A percentile compares a stretch with the other conserved stretches of the same genome.
phyloP scores from a whole-genome alignment of 2,888 invertebrate genomes.

The Caenorhabditis becei region DNA sequence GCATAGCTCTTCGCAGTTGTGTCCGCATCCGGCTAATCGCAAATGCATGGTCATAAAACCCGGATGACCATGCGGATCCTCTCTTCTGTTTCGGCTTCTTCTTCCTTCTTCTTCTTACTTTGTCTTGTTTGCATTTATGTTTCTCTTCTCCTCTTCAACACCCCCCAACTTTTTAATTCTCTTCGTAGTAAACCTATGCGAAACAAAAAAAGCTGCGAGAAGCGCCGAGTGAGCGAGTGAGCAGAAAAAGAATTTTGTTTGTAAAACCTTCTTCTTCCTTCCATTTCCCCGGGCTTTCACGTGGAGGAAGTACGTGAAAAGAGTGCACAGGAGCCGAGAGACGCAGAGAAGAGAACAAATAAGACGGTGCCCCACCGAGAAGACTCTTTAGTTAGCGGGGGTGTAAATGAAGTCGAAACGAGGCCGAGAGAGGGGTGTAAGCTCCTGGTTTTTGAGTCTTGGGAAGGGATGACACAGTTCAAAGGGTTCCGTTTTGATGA shows the following conservation, averaged over 20 bases:
- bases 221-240: neutral
- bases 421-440: neutral
- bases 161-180: neutral
- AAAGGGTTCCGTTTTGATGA: conserved; percentile 25
- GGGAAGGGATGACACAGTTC: neutral
- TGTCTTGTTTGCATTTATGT: conserved; percentile 18
- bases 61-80: conserved; percentile 28
- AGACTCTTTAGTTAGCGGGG: conserved; percentile 51
- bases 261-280: conserved; percentile 55
- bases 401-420: conserved; percentile 50
- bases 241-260: conserved; percentile 37
- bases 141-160: neutral
- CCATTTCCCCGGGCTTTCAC: neutral
- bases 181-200: conserved; percentile 34
- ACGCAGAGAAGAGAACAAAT: conserved; percentile 32
- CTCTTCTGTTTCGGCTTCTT: conserved; percentile 7
- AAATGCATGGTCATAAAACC: conserved; percentile 45
- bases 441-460: conserved; percentile 44
- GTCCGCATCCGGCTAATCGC: conserved; percentile 39
- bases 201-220: neutral
- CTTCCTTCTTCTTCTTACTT: conserved; percentile 11
- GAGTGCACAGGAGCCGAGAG: conserved; percentile 24
- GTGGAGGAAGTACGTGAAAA: conserved; percentile 29
- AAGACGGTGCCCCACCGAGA: conserved; percentile 20
- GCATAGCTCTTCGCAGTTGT: conserved; percentile 16